Base-by-base conservation (phyloP, 2,113 vertebrate genomes). In the Oxyruncus cristatus region DNA sequence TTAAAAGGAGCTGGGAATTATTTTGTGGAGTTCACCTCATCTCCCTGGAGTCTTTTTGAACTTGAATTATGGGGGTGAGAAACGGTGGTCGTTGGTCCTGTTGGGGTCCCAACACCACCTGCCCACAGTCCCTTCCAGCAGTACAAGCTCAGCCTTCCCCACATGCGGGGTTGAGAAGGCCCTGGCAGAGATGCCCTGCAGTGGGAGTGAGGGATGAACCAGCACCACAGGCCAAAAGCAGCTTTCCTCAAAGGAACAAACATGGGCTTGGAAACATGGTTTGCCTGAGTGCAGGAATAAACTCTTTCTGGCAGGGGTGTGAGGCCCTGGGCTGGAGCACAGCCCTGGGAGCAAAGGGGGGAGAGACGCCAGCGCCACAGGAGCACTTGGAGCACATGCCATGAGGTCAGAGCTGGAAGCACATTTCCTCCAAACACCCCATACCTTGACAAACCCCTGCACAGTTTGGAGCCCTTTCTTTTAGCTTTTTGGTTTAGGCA, bases 141-240 rank as follows among this genome's bases (percentile, higher is more conserved):
- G 66, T 65, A 21, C 7, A 0, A 46, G 65, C 78, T 58, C 32
- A 14, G 44, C 70, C 70, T 5, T 32, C 37, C 16, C 63, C 19
- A 1, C 0, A 15, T 33, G 49, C 4, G 47, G 65, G 5, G 32
- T 44, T 1, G 4, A 17, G 30, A 22, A 32, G 30, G 73, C 10
- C 63, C 59, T 35, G 2, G 0, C 71, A 68, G 75, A 27, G 67
- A 46, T 33, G 58, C 10, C 14, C 47, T 17, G 73, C 6, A 0
- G 11, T 15, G 73, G 76, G 30, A 84, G 33, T 0, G 2, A 41
- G 82, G 85, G 52, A 44, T 18, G 42, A 78, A 15, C 35, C 65
- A 41, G 73, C 44, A 61, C 2, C 4, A 27, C 2, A 58, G 63
- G 27, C 67, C 76, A 44, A 9, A 50, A 21, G 63, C 35, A 44